These are phyloP conservation scores for Geotrupes spiniger DNA, from an alignment of 2,888 invertebrate genomes.

Conservation along the genomic window DNA sequence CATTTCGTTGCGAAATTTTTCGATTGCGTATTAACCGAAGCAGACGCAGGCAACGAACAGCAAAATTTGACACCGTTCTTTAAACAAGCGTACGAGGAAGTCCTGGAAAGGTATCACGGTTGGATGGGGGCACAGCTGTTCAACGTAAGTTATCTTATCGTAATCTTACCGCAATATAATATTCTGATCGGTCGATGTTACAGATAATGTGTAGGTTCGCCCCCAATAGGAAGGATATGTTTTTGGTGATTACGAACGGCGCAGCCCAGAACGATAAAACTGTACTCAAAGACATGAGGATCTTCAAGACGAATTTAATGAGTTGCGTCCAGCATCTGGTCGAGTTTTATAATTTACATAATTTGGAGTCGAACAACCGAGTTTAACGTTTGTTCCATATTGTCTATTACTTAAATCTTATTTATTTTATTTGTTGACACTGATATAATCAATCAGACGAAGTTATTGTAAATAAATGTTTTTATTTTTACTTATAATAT, in stretches of 20 bases:
- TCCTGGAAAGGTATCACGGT: conserved; percentile 71
- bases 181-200: conserved; percentile 7
- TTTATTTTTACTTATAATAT: background rate
- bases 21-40: conserved; percentile 55
- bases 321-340: conserved; percentile 59
- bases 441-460: too few species aligned
- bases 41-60: conserved; percentile 27
- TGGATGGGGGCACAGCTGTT: conserved; percentile 75
- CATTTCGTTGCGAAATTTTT: conserved; percentile 62
- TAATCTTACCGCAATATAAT: background rate
- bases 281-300: conserved; percentile 46
- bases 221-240: conserved; percentile 35
- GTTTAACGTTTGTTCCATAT: too few species aligned
- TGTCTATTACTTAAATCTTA: too few species aligned
- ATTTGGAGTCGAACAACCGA: conserved; percentile 47
- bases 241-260: conserved; percentile 34
- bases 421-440: too few species aligned
- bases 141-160: conserved; percentile 54
- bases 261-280: conserved; percentile 41
- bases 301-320: conserved; percentile 57
- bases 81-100: conserved; percentile 65
- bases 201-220: conserved; percentile 39
- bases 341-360: conserved; percentile 58
- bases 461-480: too few species aligned
- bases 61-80: conserved; percentile 63